These are phyloP conservation scores for Glaucidium brasilianum DNA, from an alignment of 2,113 vertebrate species.

Conservation along the genomic window DNA sequence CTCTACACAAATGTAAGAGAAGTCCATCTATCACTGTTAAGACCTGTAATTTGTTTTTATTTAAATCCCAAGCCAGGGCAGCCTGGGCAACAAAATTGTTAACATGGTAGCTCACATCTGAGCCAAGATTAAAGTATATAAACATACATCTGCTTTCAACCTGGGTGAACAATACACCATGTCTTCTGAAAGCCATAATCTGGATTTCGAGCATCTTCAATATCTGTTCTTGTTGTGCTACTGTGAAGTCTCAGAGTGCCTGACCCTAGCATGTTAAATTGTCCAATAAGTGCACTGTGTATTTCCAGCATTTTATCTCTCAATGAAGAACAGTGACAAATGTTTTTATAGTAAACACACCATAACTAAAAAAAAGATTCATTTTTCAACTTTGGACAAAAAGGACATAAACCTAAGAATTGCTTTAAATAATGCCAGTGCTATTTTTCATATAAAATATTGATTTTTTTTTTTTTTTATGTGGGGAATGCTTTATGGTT, in stretches of 20 bases:
- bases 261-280: conserved; percentile 10
- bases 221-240: conserved; percentile 20
- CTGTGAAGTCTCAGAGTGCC: conserved; percentile 10
- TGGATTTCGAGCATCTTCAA: conserved; percentile 12
- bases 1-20: conserved; percentile 75
- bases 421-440: not conserved
- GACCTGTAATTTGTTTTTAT: conserved; percentile 84
- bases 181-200: conserved; percentile 23
- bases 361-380: not conserved
- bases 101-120: conserved; percentile 66
- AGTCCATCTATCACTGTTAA: conserved; percentile 86
- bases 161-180: conserved; percentile 22
- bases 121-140: conserved; percentile 70
- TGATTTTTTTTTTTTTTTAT: not conserved
- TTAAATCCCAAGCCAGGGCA: conserved; percentile 79
- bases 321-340: conserved; percentile 46
- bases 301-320: conserved; percentile 47
- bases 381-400: conserved; percentile 36
- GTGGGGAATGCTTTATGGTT: not conserved
- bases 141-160: conserved; percentile 54
- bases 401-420: conserved; percentile 1
- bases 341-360: conserved; percentile 49
- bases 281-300: not conserved
- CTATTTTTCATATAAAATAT: conserved; percentile 6
- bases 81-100: conserved; percentile 67